These are phyloP conservation scores for Axea sp. DNA, from an alignment of 2,888 invertebrate species.

Conservation along the genomic window DNA sequence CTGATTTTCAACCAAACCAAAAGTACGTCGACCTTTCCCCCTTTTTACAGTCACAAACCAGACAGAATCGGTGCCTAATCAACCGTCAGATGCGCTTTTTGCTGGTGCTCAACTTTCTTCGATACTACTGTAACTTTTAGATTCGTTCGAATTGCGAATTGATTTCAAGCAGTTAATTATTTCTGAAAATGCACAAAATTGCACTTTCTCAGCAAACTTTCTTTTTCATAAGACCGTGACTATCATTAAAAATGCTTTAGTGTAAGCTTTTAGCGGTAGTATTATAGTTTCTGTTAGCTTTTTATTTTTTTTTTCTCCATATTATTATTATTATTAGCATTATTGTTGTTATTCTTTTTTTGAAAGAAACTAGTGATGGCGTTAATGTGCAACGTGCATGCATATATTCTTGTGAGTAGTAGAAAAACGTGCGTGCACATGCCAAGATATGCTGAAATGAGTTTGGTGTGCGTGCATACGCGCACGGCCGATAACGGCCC, in stretches of 20 bases:
- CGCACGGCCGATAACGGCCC: conserved; percentile 57
- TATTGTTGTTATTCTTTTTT: neutral
- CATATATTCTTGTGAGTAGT: conserved; percentile 9
- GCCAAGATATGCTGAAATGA: conserved; percentile 48
- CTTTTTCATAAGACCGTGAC: neutral
- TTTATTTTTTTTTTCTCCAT: conserved; percentile 7
- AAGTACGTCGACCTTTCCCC: too few relatives aligned
- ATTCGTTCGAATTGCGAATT: conserved; percentile 7
- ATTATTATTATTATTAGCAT: too few relatives aligned
- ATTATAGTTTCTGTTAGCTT: neutral
- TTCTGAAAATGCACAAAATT: conserved; percentile 16
- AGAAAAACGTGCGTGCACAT: conserved; percentile 52
- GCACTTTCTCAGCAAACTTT: conserved; percentile 10
- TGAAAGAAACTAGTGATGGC: neutral
- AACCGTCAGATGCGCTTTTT: conserved; percentile 18
- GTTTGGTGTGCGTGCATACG: conserved; percentile 51
- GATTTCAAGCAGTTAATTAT: conserved; percentile 14
- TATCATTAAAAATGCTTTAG: conserved; percentile 30
- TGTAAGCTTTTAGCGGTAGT: too few relatives aligned
- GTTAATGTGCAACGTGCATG: conserved; percentile 31
- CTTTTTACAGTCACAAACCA: too few relatives aligned
- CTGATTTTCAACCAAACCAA: too few relatives aligned
- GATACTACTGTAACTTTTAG: neutral
- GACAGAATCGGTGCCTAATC: conserved; percentile 13
- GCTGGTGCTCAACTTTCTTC: conserved; percentile 5